Percentiles rank a stretch among this genome's conserved stretches.
Conservation (phyloP, 2,113 vertebrate genomes). For the Bos taurus region DNA sequence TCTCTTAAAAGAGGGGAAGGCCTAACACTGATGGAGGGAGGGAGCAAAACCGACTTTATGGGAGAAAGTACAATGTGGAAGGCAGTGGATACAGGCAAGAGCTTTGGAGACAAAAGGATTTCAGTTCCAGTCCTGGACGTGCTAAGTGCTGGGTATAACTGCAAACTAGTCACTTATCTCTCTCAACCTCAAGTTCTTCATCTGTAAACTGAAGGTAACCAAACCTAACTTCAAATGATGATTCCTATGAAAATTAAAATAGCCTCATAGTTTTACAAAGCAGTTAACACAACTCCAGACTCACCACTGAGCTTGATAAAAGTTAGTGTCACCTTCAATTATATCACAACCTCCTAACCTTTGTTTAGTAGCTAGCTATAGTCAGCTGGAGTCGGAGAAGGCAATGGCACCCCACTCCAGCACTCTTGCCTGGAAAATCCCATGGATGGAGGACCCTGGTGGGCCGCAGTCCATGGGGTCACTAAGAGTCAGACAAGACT, state of each 20-base stretch:
- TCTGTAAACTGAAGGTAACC: neutral
- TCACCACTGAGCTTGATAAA: neutral
- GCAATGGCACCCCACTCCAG: no score
- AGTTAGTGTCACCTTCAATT: neutral
- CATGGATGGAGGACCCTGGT: no score
- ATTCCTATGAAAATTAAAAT: neutral
- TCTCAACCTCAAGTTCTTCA: neutral
- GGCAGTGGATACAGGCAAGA: neutral
- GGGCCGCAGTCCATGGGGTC: no score
- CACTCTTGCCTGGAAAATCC: no score
- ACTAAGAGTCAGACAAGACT: no score
- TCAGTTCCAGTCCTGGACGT: neutral
- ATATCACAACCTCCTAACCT: neutral
- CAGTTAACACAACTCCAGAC: neutral
- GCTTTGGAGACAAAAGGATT: neutral
- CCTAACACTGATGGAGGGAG: neutral
- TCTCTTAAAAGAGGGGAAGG: neutral
- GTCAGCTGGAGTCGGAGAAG: neutral
- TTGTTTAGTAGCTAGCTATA: neutral
- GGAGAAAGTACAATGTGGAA: neutral
- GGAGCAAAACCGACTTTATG: neutral
- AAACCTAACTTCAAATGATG: neutral
- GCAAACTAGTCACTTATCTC: neutral
- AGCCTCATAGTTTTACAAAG: neutral
- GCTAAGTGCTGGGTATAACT: neutral